phyloP scores from a whole-genome alignment of 2,797 vertebrate genomes.

The Schizopygopsis malacanthus region DNA sequence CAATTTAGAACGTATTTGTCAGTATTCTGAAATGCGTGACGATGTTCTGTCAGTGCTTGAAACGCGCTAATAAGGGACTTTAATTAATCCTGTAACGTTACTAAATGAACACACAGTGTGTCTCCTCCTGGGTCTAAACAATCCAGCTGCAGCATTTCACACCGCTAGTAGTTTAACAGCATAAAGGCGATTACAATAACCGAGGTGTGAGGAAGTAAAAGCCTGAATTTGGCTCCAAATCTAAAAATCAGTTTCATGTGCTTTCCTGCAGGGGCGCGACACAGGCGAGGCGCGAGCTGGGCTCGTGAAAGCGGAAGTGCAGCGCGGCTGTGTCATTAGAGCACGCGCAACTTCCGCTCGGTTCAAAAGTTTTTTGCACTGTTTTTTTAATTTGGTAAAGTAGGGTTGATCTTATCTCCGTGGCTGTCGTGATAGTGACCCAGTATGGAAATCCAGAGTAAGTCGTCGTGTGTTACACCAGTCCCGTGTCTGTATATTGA shows the following conservation, averaged over 20 bases:
- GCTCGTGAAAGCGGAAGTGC: constrained; percentile 21
- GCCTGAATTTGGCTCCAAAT: not conserved
- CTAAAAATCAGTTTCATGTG: not conserved
- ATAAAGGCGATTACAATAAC: not conserved
- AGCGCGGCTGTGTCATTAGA: not conserved
- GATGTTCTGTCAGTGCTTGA: not conserved
- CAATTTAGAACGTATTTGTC: not conserved
- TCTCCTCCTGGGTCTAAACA: too few species aligned
- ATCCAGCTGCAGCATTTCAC: not conserved
- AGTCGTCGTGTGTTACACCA: not conserved
- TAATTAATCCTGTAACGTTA: too few species aligned
- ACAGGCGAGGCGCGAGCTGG: not conserved
- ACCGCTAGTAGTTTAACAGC: not conserved
- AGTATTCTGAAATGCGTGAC: too few species aligned
- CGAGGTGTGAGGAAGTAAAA: not conserved
- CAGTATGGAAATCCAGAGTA: constrained; percentile 45
- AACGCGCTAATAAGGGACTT: not conserved
- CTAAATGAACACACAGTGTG: too few species aligned
- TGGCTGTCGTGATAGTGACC: not conserved
- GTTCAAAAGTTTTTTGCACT: constrained; percentile 15
- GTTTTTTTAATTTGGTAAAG: not conserved
- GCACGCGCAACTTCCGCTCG: constrained; percentile 21
- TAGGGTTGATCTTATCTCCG: not conserved
- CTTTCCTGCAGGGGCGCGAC: constrained; percentile 17
- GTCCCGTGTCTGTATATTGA: not conserved